Base-by-base conservation (phyloP, 2,888 invertebrate species). In the Eudemis profundana region DNA sequence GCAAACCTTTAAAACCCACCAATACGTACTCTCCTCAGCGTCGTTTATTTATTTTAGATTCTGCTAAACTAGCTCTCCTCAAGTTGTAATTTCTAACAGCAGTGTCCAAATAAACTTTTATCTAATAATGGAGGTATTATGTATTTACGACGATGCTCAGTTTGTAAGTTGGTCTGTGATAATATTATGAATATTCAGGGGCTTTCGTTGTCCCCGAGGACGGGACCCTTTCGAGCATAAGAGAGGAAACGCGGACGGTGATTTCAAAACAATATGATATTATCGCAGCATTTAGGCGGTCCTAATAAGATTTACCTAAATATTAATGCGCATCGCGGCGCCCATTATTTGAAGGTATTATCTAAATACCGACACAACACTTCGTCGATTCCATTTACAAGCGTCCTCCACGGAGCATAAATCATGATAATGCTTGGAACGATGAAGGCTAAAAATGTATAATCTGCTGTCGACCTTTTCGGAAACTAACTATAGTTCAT, bases 281-380 rank as follows among this genome's bases (percentile, higher is more conserved):
- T 90, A 91, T 91, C 91, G 85, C 86, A 77, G 86, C 84, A 85
- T 90, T 90, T 89, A 89, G 86, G 83, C 87, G 86, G 86, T 84
- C 86, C 89, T 92, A 92, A 91, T 91, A 92, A 91, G 91, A 92
- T 92, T 91, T 90, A 85, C 89, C 84, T 90, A 86, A 90, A 89
- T 90, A 90, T 90, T 90, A 89, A 90, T 88, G 85, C 89, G 89
- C 90, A 87, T 87, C 89, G 87, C 74, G 79, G 89, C 85, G 80
- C 89, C 91, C 83, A 89, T 90, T 91, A 90, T 91, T 88, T 81
- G 75, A 78, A 80, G 84, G 87, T 84, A 89, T 90, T 89, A 87
- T 87, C 86, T 85, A 82, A 86, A 85, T 81, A 87, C 80, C 77
- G 77, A 70, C 78, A 74, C 78, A 78, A 77, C 76, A 77, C 79